phyloP scores from a whole-genome alignment of 2,113 vertebrate genomes.

The Tyto alba region DNA sequence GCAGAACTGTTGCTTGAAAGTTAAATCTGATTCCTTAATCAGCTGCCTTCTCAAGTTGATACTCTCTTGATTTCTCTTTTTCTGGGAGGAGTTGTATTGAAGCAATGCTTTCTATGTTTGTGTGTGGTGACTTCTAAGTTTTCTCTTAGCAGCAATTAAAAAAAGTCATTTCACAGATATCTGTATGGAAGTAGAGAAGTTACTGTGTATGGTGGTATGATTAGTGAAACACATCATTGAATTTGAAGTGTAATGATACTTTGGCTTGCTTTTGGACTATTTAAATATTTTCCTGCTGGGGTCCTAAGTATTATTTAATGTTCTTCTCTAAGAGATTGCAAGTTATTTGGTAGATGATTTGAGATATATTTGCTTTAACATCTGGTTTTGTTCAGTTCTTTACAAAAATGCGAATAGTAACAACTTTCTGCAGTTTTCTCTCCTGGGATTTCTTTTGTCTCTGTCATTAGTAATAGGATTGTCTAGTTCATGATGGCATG shows the following conservation, averaged over 20 bases:
- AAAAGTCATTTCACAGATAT: neutral
- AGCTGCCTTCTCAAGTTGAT: neutral
- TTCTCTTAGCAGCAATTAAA: neutral
- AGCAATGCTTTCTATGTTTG: neutral
- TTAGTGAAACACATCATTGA: neutral
- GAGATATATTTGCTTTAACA: neutral
- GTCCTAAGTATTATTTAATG: neutral
- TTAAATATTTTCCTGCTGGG: neutral
- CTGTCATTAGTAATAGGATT: neutral
- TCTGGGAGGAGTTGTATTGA: neutral
- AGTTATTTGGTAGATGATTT: neutral
- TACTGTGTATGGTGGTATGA: neutral
- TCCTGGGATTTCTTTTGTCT: neutral
- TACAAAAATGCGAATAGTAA: neutral
- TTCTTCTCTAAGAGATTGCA: neutral
- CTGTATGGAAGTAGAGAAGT: rapidly evolving
- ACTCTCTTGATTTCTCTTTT: neutral
- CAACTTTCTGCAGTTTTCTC: neutral
- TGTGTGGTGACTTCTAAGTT: neutral
- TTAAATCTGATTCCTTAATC: neutral
- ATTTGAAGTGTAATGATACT: neutral
- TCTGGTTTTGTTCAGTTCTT: neutral
- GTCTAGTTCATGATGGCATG: too few species aligned
- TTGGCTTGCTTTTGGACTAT: neutral
- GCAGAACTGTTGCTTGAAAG: neutral